Evolutionary conservation across 2,888 invertebrate species (phyloP).

Genomic region (Pyrochroa serraticornis): DNA sequence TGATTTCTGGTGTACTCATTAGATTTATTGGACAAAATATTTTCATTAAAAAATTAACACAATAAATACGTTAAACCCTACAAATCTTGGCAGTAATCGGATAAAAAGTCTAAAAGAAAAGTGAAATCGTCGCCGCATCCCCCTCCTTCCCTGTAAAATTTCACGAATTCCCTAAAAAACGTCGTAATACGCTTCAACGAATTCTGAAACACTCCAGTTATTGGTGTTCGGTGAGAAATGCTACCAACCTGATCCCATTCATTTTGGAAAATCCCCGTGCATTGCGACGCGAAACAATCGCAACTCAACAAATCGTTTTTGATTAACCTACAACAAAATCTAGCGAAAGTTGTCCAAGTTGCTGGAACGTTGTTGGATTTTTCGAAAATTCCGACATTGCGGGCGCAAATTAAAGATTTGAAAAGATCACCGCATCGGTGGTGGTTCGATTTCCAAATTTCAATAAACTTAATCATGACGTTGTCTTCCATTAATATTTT

Average conservation of each 20-base stretch:
- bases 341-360: constrained; percentile 44
- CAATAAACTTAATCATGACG: constrained; percentile 27
- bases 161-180: constrained; percentile 43
- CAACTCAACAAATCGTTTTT: constrained; percentile 64
- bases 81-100: constrained; percentile 46
- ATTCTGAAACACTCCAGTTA: constrained; percentile 35
- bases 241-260: constrained; percentile 62
- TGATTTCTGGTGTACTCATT: background rate
- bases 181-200: constrained; percentile 39
- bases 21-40: background rate
- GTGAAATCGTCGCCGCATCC: constrained; percentile 40
- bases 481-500: constrained; percentile 24
- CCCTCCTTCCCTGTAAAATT: constrained; percentile 33
- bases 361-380: constrained; percentile 32
- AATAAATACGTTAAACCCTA: constrained; percentile 19
- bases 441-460: constrained; percentile 37
- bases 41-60: constrained; percentile 1
- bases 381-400: constrained; percentile 46
- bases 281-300: constrained; percentile 69
- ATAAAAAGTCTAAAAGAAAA: constrained; percentile 46
- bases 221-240: background rate
- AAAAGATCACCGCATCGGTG: constrained; percentile 40
- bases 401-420: constrained; percentile 44
- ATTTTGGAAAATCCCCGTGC: constrained; percentile 69
- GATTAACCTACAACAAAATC: constrained; percentile 56